Conservation (phyloP, 1,140 invertebrate genomes). For the Penaeus indicus region DNA sequence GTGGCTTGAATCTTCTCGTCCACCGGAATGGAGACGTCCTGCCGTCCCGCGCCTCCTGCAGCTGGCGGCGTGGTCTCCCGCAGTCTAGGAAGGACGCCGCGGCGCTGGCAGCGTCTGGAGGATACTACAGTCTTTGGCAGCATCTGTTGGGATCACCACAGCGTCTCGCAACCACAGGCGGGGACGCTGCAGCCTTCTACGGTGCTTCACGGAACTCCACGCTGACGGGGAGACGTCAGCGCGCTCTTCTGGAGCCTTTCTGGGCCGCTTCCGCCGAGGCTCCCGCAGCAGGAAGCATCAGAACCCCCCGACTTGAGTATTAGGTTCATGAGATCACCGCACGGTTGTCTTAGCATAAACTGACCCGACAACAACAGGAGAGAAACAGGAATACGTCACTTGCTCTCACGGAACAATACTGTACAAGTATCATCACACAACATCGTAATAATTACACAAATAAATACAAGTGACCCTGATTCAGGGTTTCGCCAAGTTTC, state of each 20-base stretch:
- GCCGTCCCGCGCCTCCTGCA: no score
- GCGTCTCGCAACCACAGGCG: no score
- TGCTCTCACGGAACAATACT: slow-evolving; percentile 50
- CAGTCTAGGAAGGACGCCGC: no score
- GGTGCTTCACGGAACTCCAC: no score
- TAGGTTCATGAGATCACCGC: slow-evolving; percentile 62
- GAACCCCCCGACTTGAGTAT: slow-evolving; percentile 27
- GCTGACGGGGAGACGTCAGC: no score
- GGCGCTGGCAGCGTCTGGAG: no score
- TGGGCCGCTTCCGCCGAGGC: not conserved
- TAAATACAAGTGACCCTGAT: slow-evolving; percentile 62
- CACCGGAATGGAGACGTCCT: no score
- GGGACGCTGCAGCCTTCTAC: no score
- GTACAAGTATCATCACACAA: slow-evolving; percentile 57
- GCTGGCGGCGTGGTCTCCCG: no score
- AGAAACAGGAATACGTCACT: slow-evolving; percentile 48
- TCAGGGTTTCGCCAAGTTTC: slow-evolving; percentile 48
- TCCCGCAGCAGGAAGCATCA: not conserved
- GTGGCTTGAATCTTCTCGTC: no score
- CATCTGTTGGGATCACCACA: no score
- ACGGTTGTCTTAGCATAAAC: slow-evolving; percentile 42
- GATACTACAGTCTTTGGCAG: no score
- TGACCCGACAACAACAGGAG: slow-evolving; percentile 41
- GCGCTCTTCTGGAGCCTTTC: not conserved
- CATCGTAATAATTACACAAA: slow-evolving; percentile 60